phyloP scores from a whole-genome alignment of 2,888 invertebrate genomes.

The Dioctria rufipes region DNA sequence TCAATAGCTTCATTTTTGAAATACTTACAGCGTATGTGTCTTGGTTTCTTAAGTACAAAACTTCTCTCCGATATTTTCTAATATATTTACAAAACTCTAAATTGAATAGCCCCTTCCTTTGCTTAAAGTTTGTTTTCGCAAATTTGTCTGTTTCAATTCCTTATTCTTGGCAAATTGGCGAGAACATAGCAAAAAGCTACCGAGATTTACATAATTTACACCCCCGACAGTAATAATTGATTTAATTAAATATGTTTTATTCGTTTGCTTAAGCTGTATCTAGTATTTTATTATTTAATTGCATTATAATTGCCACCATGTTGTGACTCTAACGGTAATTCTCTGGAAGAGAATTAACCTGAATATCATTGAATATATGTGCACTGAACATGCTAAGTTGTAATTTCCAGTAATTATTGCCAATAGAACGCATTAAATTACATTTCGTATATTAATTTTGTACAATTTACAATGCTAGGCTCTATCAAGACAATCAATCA shows the following conservation, averaged over 20 bases:
- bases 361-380: neutral
- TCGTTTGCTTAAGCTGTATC: neutral
- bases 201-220: neutral
- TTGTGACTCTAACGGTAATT: conserved; percentile 1
- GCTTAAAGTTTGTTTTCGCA: too few species aligned
- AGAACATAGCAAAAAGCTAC: too few species aligned
- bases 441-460: neutral
- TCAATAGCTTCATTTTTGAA: too few species aligned
- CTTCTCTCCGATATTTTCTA: too few species aligned
- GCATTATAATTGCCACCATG: neutral
- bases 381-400: conserved; percentile 15
- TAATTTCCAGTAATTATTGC: conserved; percentile 36
- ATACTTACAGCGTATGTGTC: too few species aligned
- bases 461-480: neutral
- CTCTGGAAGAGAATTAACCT: neutral
- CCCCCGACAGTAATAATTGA: neutral
- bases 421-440: conserved; percentile 26
- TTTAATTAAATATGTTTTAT: conserved; percentile 1
- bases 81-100: too few species aligned
- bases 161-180: too few species aligned
- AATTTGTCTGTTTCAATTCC: too few species aligned
- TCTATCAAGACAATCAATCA: neutral
- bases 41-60: too few species aligned
- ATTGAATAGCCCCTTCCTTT: too few species aligned
- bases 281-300: neutral